phyloP scores from a whole-genome alignment of 2,113 vertebrate species.

The Pedetes capensis region DNA sequence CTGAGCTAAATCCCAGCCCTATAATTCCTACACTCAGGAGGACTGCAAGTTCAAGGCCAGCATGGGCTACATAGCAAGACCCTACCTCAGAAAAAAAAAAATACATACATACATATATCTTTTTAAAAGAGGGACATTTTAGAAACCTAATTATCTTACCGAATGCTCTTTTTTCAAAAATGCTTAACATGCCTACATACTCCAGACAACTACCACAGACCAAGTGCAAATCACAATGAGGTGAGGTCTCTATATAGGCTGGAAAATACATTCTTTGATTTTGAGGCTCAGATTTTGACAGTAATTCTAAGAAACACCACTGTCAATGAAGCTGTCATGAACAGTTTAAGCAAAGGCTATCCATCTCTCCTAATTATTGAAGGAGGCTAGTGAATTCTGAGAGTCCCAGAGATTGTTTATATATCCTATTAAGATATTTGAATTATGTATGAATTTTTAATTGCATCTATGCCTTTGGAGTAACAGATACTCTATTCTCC shows the following conservation, averaged over 20 bases:
- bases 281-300: neutral
- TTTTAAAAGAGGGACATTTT: too few relatives aligned
- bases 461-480: neutral
- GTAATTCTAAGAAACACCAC: neutral
- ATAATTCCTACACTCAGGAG: too few relatives aligned
- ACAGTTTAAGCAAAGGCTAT: neutral
- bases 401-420: neutral
- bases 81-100: too few relatives aligned
- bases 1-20: too few relatives aligned
- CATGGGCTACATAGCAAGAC: too few relatives aligned
- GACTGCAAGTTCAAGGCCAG: too few relatives aligned
- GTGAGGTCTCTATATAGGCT: neutral
- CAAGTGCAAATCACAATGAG: neutral
- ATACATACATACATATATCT: too few relatives aligned
- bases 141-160: neutral
- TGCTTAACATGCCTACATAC: neutral
- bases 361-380: neutral
- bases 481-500: neutral
- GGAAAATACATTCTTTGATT: neutral
- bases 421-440: neutral
- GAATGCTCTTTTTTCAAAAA: constrained; percentile 26
- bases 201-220: neutral
- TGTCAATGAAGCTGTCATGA: neutral
- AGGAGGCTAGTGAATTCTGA: neutral
- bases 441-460: constrained; percentile 2